phyloP scores from a whole-genome alignment of 2,797 vertebrate genomes.

The Sebastes baramenuke region DNA sequence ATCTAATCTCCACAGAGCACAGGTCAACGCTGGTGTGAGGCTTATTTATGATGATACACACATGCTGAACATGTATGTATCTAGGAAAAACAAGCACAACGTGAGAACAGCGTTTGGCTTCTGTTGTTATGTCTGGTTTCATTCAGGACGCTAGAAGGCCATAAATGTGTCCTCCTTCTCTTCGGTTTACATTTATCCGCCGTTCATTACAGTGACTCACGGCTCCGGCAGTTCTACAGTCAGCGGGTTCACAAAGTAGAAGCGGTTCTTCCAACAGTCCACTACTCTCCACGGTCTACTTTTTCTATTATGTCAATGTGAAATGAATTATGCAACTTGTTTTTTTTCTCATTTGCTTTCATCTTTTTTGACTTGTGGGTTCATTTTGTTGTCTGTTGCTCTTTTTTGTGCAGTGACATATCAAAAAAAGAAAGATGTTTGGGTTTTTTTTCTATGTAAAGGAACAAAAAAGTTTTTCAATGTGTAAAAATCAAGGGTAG shows the following conservation, averaged over 20 bases:
- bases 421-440: slow-evolving; percentile 43
- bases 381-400: slow-evolving; percentile 79
- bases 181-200: slow-evolving; percentile 47
- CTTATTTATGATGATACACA: slow-evolving; percentile 36
- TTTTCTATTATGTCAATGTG: slow-evolving; percentile 75
- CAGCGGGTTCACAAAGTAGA: slow-evolving; percentile 19
- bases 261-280: slow-evolving; percentile 60
- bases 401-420: slow-evolving; percentile 82
- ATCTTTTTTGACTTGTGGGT: slow-evolving; percentile 73
- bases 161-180: slow-evolving; percentile 52
- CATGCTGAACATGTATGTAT: not conserved
- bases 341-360: slow-evolving; percentile 56
- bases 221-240: slow-evolving; percentile 5
- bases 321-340: slow-evolving; percentile 77
- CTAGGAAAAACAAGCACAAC: not conserved
- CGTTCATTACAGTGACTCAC: slow-evolving; percentile 29
- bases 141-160: slow-evolving; percentile 38
- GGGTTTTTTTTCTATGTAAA: slow-evolving; percentile 62
- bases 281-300: slow-evolving; percentile 61
- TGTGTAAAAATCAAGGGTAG: slow-evolving; percentile 73
- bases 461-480: slow-evolving; percentile 62
- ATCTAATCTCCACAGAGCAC: slow-evolving; percentile 53
- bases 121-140: slow-evolving; percentile 62
- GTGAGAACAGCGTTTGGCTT: slow-evolving; percentile 14
- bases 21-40: slow-evolving; percentile 14